Evolutionary conservation across 2,113 vertebrate species (phyloP).

Genomic region (Megaceryle torquata): DNA sequence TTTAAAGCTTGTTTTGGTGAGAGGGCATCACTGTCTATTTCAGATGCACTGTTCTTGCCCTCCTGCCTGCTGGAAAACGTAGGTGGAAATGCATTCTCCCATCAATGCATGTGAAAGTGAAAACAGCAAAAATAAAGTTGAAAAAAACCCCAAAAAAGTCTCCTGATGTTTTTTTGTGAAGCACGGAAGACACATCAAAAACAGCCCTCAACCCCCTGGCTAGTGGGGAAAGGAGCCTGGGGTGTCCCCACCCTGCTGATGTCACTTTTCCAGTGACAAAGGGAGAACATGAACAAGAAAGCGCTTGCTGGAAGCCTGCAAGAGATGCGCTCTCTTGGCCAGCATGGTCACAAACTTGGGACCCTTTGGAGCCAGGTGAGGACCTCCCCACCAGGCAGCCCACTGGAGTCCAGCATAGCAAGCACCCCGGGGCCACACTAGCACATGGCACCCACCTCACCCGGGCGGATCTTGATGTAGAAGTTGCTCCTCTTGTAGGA

Average conservation of each 20-base stretch:
- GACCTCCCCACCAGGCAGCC: neutral
- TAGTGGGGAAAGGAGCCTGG: neutral
- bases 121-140: neutral
- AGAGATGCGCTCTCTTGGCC: neutral
- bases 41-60: neutral
- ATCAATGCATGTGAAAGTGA: neutral
- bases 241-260: neutral
- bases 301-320: neutral
- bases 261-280: neutral
- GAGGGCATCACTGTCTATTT: neutral
- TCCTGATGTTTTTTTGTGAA: neutral
- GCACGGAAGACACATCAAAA: neutral
- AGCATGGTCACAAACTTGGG: neutral
- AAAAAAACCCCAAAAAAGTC: neutral
- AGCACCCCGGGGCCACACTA: neutral
- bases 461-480: conserved; percentile 97
- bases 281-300: neutral
- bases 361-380: neutral
- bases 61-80: neutral
- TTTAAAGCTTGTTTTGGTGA: neutral
- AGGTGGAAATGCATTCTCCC: neutral
- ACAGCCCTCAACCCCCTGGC: neutral
- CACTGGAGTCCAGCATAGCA: neutral
- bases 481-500: conserved; percentile 99
- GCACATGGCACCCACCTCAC: conserved; percentile 81